These are phyloP conservation scores for Leptinotarsa juncta DNA, from an alignment of 2,888 invertebrate species.

Conservation along the genomic window DNA sequence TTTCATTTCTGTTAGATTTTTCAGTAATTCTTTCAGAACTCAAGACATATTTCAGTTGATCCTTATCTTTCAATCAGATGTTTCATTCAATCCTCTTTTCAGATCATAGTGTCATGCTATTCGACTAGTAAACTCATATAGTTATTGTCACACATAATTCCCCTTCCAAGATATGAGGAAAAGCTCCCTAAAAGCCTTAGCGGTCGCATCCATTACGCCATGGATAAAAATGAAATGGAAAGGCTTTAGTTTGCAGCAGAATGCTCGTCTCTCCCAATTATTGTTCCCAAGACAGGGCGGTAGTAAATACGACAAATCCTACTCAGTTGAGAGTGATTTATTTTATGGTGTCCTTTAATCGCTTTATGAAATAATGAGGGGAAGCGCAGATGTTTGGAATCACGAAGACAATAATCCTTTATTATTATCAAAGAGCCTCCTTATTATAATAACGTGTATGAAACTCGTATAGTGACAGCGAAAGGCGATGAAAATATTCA, in stretches of 20 bases:
- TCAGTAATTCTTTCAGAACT: too few relatives aligned
- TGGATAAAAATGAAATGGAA: background rate
- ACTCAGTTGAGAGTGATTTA: background rate
- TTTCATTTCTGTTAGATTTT: too few relatives aligned
- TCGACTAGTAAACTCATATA: background rate
- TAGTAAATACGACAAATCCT: background rate
- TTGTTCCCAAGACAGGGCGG: conserved; percentile 1
- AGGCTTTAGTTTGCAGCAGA: background rate
- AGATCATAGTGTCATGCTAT: background rate
- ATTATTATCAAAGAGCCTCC: too few relatives aligned
- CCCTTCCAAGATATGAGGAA: background rate
- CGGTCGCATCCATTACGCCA: background rate
- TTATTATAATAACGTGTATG: too few relatives aligned
- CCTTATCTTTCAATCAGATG: background rate
- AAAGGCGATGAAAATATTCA: too few relatives aligned
- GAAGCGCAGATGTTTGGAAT: background rate
- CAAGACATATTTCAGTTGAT: too few relatives aligned
- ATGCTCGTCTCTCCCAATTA: conserved; percentile 3
- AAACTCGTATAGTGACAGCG: too few relatives aligned
- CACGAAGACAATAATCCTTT: background rate
- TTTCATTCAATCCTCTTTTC: background rate
- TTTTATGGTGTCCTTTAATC: conserved; percentile 6
- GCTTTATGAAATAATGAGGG: background rate
- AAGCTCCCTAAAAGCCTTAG: background rate
- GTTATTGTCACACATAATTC: background rate